phyloP scores from a whole-genome alignment of 2,113 vertebrate genomes.

The Morone saxatilis region DNA sequence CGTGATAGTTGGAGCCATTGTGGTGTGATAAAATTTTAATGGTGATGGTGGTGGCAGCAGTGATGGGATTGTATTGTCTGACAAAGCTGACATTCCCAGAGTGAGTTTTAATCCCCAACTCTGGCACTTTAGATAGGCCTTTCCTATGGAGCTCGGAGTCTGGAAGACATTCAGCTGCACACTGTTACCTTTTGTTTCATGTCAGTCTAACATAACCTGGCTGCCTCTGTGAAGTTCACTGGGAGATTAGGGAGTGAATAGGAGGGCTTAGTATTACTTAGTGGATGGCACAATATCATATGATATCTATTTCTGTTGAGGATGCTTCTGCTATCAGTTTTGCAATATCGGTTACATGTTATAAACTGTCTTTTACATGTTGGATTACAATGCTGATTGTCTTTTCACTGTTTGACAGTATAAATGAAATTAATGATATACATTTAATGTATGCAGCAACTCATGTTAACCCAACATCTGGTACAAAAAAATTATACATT shows the following conservation, averaged over 20 bases:
- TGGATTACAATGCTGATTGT: neutral
- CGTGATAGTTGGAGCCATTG: neutral
- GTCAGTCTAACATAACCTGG: slow-evolving; percentile 45
- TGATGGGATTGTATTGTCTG: slow-evolving; percentile 47
- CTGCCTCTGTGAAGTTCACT: slow-evolving; percentile 33
- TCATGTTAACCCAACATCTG: neutral
- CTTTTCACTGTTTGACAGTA: neutral
- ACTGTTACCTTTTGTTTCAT: slow-evolving; percentile 54
- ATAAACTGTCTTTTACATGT: neutral
- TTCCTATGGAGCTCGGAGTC: slow-evolving; percentile 27
- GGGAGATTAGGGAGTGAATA: slow-evolving; percentile 46
- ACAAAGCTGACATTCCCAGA: slow-evolving; percentile 67
- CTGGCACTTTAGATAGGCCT: slow-evolving; percentile 47
- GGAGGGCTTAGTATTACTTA: slow-evolving; percentile 26
- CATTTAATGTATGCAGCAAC: neutral
- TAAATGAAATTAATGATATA: neutral
- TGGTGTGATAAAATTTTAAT: slow-evolving; percentile 52
- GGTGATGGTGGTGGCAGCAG: slow-evolving; percentile 34
- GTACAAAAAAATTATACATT: neutral
- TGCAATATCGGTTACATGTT: slow-evolving; percentile 14
- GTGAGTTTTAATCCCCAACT: slow-evolving; percentile 67
- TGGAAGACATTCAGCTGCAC: slow-evolving; percentile 52
- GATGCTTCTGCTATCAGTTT: slow-evolving; percentile 32
- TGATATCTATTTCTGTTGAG: slow-evolving; percentile 33
- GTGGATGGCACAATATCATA: slow-evolving; percentile 32